Percentiles rank a stretch among this genome's conserved stretches.
These are phyloP conservation scores for Camelus bactrianus DNA, from an alignment of 2,113 vertebrate genomes.

Conservation along the genomic window DNA sequence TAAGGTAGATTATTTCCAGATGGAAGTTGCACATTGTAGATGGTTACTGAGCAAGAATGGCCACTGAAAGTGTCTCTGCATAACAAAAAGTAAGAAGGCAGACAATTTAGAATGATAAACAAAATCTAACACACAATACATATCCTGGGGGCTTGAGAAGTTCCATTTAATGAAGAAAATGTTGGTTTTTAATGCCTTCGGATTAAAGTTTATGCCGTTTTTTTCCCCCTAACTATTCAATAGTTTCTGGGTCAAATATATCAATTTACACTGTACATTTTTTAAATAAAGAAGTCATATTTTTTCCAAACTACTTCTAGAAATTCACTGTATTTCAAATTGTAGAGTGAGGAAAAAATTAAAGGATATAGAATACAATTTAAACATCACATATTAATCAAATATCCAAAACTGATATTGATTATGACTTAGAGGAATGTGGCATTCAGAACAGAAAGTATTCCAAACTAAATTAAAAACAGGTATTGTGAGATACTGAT, in stretches of 20 bases:
- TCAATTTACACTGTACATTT: background rate
- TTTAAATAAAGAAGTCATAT: background rate
- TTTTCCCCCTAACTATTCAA: background rate
- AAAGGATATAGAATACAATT: background rate
- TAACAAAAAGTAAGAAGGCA: background rate
- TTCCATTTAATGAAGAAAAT: background rate
- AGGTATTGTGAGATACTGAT: background rate
- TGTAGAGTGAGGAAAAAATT: background rate
- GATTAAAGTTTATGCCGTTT: background rate
- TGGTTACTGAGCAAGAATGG: background rate
- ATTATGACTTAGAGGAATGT: background rate
- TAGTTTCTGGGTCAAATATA: constrained; percentile 12
- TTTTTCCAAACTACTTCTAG: constrained; percentile 4
- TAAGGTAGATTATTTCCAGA: background rate
- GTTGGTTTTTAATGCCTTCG: background rate
- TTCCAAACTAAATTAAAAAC: background rate
- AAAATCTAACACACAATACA: background rate
- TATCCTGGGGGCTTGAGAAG: background rate
- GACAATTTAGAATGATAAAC: background rate
- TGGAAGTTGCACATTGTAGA: constrained; percentile 8
- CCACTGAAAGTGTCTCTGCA: background rate
- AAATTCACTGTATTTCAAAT: constrained; percentile 60
- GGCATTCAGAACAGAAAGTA: constrained; percentile 1
- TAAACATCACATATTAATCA: background rate
- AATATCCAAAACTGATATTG: background rate